Evolutionary conservation across 2,888 invertebrate genomes (phyloP).

Genomic region (Thumatha senex): DNA sequence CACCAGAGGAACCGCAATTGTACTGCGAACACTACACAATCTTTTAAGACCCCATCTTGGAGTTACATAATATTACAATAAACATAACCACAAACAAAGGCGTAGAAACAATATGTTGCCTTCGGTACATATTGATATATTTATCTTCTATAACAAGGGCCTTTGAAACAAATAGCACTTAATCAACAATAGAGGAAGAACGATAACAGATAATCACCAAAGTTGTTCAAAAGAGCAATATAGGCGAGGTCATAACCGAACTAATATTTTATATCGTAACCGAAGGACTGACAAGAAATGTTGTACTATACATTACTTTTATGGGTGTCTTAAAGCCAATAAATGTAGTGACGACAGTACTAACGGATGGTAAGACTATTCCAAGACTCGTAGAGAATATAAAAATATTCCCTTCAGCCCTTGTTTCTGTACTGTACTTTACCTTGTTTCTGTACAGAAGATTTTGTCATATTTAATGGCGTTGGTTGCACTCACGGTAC

Average conservation of each 20-base stretch:
- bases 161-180: slow-evolving; percentile 28
- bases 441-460: too few species aligned
- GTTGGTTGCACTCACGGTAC: too few species aligned
- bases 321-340: slow-evolving; percentile 51
- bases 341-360: slow-evolving; percentile 36
- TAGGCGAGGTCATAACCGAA: slow-evolving; percentile 32
- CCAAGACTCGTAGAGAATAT: slow-evolving; percentile 1
- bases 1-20: too few species aligned
- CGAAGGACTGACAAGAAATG: slow-evolving; percentile 39
- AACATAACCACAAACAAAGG: neutral
- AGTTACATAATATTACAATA: slow-evolving; percentile 3
- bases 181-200: slow-evolving; percentile 38
- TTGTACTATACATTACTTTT: slow-evolving; percentile 59
- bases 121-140: slow-evolving; percentile 21
- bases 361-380: slow-evolving; percentile 18
- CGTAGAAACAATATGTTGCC: slow-evolving; percentile 5
- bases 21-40: too few species aligned
- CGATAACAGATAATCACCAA: slow-evolving; percentile 38
- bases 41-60: too few species aligned
- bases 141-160: slow-evolving; percentile 18
- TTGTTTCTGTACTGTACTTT: too few species aligned
- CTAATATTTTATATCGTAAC: slow-evolving; percentile 34
- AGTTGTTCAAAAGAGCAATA: slow-evolving; percentile 35
- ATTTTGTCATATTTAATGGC: too few species aligned
- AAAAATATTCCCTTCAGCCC: too few species aligned